Evolutionary conservation across 2,113 vertebrate species (phyloP).

Genomic region (Charina bottae): DNA sequence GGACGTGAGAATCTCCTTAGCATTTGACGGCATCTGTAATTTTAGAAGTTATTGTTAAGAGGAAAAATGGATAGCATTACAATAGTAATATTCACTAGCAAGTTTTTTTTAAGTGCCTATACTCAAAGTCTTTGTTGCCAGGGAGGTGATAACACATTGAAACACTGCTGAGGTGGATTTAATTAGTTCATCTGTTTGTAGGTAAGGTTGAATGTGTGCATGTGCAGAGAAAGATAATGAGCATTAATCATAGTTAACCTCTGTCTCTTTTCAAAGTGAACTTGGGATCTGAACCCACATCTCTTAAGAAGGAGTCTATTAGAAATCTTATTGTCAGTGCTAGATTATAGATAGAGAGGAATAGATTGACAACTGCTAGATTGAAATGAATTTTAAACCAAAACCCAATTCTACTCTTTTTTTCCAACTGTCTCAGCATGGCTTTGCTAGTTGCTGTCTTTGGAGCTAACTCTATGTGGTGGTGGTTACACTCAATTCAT

Average conservation of each 20-base stretch:
- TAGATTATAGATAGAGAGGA: neutral
- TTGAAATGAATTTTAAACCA: neutral
- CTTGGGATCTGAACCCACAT: neutral
- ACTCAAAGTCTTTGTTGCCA: neutral
- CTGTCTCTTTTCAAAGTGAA: neutral
- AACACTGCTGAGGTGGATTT: neutral
- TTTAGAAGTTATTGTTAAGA: slow-evolving; percentile 8
- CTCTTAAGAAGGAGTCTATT: neutral
- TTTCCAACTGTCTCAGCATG: neutral
- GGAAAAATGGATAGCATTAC: neutral
- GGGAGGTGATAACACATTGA: neutral
- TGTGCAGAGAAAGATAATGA: neutral
- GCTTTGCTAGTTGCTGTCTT: neutral
- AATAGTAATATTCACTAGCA: slow-evolving; percentile 1
- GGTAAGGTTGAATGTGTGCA: neutral
- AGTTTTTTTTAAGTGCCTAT: neutral
- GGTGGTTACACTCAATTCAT: neutral
- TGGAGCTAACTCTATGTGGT: neutral
- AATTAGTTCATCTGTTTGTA: slow-evolving; percentile 6
- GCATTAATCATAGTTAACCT: neutral
- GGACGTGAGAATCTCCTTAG: neutral
- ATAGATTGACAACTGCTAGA: neutral
- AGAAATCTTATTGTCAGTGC: neutral
- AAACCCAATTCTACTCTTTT: neutral
- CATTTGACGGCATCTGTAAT: slow-evolving; percentile 12